Base-by-base conservation (phyloP, 2,113 vertebrate genomes). In the Notothenia rossii region DNA sequence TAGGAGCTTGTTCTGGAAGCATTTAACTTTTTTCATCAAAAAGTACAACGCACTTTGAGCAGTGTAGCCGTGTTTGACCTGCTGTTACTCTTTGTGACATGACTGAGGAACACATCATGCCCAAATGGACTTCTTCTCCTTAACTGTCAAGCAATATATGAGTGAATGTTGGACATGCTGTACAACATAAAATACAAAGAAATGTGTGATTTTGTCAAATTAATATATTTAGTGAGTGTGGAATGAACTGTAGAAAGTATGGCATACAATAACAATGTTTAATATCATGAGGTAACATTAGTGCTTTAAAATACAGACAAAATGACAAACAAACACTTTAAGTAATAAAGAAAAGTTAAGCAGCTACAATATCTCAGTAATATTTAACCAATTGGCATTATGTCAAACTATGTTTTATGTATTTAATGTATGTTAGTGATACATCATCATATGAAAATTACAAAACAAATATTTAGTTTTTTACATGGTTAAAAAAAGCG, bases 1-100 rank as follows among this genome's bases (percentile, higher is more conserved):
- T 82, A 17, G 46, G n/a, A 48, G 55, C 22, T 51, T 72, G 33
- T 73, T 25, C n/a, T 62, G 51, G 15, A 67, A 72, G 46, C 14
- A 0, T 5, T 25, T 33, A 5, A 12, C 48, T 45, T 20, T 61
- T 76, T 7, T 46, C 8, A 11, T 59, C 11, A 51, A 22, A 67
- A 60, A 68, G 58, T 58, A 53, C 20, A 33, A 69, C 60, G 60
- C 7, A 7, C 1, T 10, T 51, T 22, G 36, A 60, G 20, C 22
- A 67, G 54, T 17, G 58, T 22, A 17, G 40, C 18, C 20, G 36
- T 25, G 46, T 33, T 62, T 29, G 51, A 40, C 66, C 54, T 59
- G 55, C 49, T 22, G 69, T 13, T 48, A 45, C 66, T 68, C 22
- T 36, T 62, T 50, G 25, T 68, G 53, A 51, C 13, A 36, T 50